Evolutionary conservation across 1,140 invertebrate species (phyloP).

Genomic region (Brachionus rotundiformis): DNA sequence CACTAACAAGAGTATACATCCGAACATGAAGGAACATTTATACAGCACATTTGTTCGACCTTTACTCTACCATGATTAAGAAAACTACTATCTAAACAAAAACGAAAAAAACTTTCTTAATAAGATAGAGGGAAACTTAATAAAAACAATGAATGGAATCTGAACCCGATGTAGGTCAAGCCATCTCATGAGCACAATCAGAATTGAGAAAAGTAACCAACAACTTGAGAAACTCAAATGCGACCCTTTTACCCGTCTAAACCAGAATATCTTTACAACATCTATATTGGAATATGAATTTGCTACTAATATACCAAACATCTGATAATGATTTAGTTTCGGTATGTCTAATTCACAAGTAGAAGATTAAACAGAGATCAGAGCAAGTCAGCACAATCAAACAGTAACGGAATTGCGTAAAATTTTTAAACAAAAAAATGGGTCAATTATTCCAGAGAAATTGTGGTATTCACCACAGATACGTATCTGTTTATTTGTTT

Average conservation of each 20-base stretch:
- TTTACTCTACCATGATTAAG: not conserved
- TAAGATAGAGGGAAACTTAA: not conserved
- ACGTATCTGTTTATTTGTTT: too few species aligned
- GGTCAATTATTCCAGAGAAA: too few species aligned
- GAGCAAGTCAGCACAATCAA: too few species aligned
- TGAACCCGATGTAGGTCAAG: not conserved
- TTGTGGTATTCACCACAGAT: too few species aligned
- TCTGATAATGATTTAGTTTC: too few species aligned
- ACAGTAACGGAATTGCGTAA: too few species aligned
- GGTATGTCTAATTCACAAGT: too few species aligned
- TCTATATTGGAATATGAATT: not conserved
- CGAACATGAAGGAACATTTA: constrained; percentile 9
- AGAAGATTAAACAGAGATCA: too few species aligned
- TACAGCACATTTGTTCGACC: constrained; percentile 26
- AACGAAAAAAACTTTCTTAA: not conserved
- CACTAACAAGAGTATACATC: not conserved
- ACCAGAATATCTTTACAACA: not conserved
- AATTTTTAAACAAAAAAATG: too few species aligned
- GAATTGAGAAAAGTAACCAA: not conserved
- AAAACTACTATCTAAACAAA: constrained; percentile 13
- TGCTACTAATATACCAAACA: not conserved
- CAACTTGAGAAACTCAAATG: not conserved
- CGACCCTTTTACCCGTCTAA: not conserved
- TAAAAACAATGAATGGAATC: not conserved
- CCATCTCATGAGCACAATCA: not conserved